Base-by-base conservation (phyloP, 2,888 invertebrate species). In the Furcula furcula region DNA sequence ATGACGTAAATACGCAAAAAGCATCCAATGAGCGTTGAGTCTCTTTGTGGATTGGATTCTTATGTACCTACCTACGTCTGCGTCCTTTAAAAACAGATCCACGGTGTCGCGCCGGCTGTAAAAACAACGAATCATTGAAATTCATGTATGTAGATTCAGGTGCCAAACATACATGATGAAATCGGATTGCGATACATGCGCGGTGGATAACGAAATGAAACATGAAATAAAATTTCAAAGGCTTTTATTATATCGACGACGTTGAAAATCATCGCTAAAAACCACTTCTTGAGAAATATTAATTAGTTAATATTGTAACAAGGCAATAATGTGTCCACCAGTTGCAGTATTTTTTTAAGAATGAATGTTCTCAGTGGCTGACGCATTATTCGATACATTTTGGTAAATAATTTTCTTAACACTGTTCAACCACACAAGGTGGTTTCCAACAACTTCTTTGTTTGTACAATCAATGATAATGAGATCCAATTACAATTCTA, bases 401-500 rank as follows among this genome's bases (percentile, higher is more conserved):
- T 20, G 20, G 18, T 20, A 9, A 66, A 75, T 75, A 63, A 66
- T 68, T 57, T 72, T 67, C 68, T 79, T 78, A 83, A 51, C 53
- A 64, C 44, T 65, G 71, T 73, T 72, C 55, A 68, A 67, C 76
- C 75, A 65, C 75, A 65, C 54, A 41, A 39, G 30, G 45, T 57
- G 50, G 47, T 53, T 48, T 41, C 36, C 47, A 7, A 51, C 36
- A 51, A 47, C 50, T 58, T 57, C 56, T 50, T 36, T 44, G 52
- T 64, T 79, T 76, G 75, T 80, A 80, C 72, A 72, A 63, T 58
- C 45, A 37, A 61, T 76, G 82, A 82, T 46, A 37, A 61, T 76
- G 82, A 82, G 82, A 83, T 84, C 81, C 66, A 69, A 76, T 63
- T 48, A 62, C 3, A 47, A 69, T 64, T 69, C 42, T 51, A 63